Evolutionary conservation across 2,888 invertebrate genomes (phyloP).

Genomic region (Eilema caniola): DNA sequence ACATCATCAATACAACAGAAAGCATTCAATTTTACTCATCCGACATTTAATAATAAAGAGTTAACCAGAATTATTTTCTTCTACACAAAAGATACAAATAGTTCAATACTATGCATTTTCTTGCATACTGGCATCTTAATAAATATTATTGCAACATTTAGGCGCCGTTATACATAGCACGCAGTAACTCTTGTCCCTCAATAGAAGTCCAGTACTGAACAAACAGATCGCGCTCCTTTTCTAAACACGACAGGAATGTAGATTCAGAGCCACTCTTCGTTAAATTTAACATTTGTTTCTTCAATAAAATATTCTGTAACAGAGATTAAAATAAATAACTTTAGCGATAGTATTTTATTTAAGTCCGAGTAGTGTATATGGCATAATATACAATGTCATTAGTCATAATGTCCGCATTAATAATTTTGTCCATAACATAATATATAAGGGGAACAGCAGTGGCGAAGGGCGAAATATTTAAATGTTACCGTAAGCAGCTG

Average conservation of each 20-base stretch:
- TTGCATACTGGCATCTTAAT: not conserved
- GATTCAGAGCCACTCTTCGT: conserved; percentile 87
- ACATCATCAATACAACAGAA: conserved; percentile 16
- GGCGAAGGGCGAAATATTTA: no score
- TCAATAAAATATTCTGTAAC: conserved; percentile 88
- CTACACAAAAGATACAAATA: conserved; percentile 12
- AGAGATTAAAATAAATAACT: conserved; percentile 26
- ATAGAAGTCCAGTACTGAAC: conserved; percentile 91
- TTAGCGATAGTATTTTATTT: not conserved
- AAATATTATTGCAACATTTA: conserved; percentile 23
- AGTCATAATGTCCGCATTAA: no score
- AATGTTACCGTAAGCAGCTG: no score
- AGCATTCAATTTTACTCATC: not conserved
- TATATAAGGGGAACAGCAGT: no score
- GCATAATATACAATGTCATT: no score
- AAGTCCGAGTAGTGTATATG: not conserved
- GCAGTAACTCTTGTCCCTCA: conserved; percentile 88
- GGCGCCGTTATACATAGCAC: conserved; percentile 47
- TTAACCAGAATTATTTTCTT: conserved; percentile 13
- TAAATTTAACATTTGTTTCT: conserved; percentile 75
- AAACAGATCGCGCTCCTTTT: conserved; percentile 89
- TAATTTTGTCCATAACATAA: no score
- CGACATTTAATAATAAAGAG: conserved; percentile 3
- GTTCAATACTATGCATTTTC: conserved; percentile 10
- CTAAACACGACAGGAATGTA: conserved; percentile 88